A percentile compares a stretch with the other conserved stretches of the same genome.
Evolutionary conservation across 2,888 invertebrate species (phyloP).

Genomic region (Plebejus argus): DNA sequence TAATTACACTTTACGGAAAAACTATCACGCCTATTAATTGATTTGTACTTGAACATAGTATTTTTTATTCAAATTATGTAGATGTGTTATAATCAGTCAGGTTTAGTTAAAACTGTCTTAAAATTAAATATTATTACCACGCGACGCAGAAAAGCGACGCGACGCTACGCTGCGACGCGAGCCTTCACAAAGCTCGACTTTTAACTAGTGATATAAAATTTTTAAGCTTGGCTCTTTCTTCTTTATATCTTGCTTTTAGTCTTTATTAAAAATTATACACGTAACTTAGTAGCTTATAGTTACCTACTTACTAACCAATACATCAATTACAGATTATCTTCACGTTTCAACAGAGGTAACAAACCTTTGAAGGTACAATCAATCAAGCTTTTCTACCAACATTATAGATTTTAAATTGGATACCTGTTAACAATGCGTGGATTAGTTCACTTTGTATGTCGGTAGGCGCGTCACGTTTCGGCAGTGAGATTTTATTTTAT

Average conservation of each 20-base stretch:
- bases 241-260: neutral
- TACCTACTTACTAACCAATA: slow-evolving; percentile 2
- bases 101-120: no score
- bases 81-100: no score
- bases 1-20: no score
- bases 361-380: slow-evolving; percentile 68
- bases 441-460: slow-evolving; percentile 67
- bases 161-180: no score
- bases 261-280: neutral
- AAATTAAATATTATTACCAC: no score
- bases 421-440: slow-evolving; percentile 74
- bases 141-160: no score
- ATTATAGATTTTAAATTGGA: slow-evolving; percentile 78
- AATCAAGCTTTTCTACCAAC: slow-evolving; percentile 72
- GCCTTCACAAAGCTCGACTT: no score
- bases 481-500: slow-evolving; percentile 34
- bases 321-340: slow-evolving; percentile 31
- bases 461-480: slow-evolving; percentile 47
- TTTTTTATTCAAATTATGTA: no score
- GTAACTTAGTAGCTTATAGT: neutral
- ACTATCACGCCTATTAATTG: no score
- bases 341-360: slow-evolving; percentile 3
- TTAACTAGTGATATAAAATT: no score
- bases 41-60: no score
- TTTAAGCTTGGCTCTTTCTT: no score